phyloP scores from a whole-genome alignment of 2,797 vertebrate genomes.

The Erithacus rubecula region DNA sequence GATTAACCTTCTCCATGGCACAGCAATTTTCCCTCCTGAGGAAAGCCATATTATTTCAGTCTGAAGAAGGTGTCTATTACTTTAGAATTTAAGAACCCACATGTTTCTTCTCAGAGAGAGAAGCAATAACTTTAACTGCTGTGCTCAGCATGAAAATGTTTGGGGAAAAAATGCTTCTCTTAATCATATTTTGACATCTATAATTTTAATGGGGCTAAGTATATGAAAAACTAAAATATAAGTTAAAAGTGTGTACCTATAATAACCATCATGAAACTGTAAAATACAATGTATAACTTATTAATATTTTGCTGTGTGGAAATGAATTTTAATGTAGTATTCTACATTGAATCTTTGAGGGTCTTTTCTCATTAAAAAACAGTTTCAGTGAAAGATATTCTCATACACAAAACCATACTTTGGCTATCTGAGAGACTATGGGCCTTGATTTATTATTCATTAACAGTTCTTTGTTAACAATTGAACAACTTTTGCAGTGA shows the following conservation, averaged over 20 bases:
- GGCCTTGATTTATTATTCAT: not conserved
- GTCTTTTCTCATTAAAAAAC: not conserved
- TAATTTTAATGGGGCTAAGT: conserved; percentile 46
- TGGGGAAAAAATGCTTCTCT: conserved; percentile 38
- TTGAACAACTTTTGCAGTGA: not conserved
- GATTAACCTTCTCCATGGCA: conserved; percentile 58
- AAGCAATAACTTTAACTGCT: conserved; percentile 69
- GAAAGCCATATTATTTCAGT: conserved; percentile 65
- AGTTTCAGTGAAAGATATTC: not conserved
- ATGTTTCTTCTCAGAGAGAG: conserved; percentile 59
- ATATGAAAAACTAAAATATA: conserved; percentile 29
- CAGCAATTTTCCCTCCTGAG: conserved; percentile 64
- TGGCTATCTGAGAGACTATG: not conserved
- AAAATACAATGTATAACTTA: not conserved
- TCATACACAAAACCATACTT: not conserved
- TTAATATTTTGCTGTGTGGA: not conserved
- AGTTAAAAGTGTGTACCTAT: not conserved
- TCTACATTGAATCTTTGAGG: not conserved
- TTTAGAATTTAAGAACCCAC: conserved; percentile 70
- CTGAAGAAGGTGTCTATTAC: conserved; percentile 69
- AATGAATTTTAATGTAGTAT: not conserved
- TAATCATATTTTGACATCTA: conserved; percentile 67
- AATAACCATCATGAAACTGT: not conserved
- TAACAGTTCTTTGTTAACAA: not conserved
- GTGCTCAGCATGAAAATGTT: conserved; percentile 68